Base-by-base conservation (phyloP, 1,140 invertebrate species). In the Centruroides vittatus region DNA sequence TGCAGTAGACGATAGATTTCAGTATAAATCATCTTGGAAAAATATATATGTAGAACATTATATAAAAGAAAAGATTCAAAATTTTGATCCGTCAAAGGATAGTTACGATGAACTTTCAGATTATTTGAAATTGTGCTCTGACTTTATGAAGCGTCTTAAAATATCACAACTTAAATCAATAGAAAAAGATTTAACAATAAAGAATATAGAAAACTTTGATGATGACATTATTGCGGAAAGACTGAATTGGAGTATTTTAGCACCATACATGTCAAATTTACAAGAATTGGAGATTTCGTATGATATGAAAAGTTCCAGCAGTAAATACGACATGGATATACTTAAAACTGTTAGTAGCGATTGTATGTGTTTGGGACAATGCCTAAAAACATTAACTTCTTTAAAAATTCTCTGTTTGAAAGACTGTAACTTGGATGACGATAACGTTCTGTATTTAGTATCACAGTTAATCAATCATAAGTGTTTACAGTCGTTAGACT, bases 161-260 rank as follows among this genome's bases (percentile, higher is more conserved):
- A 60, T 60, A 35, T 55, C 54, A 35, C 52, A 53, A 35, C 55
- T 41, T 34, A 60, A 60, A 55, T 55, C 47, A 23, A 7, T 55
- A 4, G 36, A 7, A n/a, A 53, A 60, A 55, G 41, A 41, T 8
- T 5, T 41, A 8, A 8, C 5, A 41, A 41, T 6, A 5, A 5
- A 0, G 41, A 41, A 41, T 41, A 6, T 41, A 41, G 41, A 41
- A 41, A 8, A 41, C 5, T 41, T 6, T 8, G 41, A 8, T 6
- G 8, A 41, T 8, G 41, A 41, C 8, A 41, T 8, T 8, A 6
- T 8, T 41, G 5, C 0, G 41, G 41, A 41, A 6, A 41, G 41
- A 41, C 5, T 41, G 8, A 41, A 41, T 8, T 41, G 41, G 41
- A 41, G 8, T 41, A 41, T 41, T 41, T 41, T 41, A 8, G 41